Evolutionary conservation across 1,140 invertebrate genomes (phyloP), one percentile per base, ranked within the genome.

Genomic region (Mylabris phalerata): DNA sequence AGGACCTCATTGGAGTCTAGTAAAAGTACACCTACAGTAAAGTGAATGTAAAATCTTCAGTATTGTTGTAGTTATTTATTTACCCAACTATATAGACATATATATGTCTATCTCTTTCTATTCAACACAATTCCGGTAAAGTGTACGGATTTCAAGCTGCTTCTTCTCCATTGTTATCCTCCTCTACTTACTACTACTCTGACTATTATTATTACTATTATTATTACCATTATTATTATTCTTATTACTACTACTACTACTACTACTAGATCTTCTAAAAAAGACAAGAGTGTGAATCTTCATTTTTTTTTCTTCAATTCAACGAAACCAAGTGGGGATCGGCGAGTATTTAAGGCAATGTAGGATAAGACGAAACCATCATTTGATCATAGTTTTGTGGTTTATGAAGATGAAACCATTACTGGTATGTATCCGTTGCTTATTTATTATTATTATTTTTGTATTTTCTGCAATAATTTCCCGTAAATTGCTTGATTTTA

Each of bases 21-120:
- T 66, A 66, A 66, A 64, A 66, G 62, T 66, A 61, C 64, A 64
- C 64, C 64, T 66, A 60, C 62, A 32, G 7, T 32, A 60, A 58
- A 58, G 65, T 66, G 65, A 66, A 66, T 63, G 65, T 66, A 66
- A 63, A 57, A 56, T 32, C 19, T 19, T 19, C 32, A 32, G 7
- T 32, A 32, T 32, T 32, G 32, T 32, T 32, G 32, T 32, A 4
- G 2, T 7, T 32, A 5, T 32, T 32, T 32, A 32, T 32, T 32
- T 32, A 32, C 7, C 7, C 32, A 32, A 32, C 7, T 32, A 32
- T 32, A 4, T 32, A 32, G 0, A 32, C 7, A 7, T 32, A 7
- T 32, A 7, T 32, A 32, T 7, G 32, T 32, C 4, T 32, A 32
- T 32, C 19, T 19, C 19, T 19, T 19, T 19, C 19, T 19, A 19